Evolutionary conservation across 1,140 invertebrate genomes (phyloP), one percentile per base, ranked within the genome.

Genomic region (Proales similis): DNA sequence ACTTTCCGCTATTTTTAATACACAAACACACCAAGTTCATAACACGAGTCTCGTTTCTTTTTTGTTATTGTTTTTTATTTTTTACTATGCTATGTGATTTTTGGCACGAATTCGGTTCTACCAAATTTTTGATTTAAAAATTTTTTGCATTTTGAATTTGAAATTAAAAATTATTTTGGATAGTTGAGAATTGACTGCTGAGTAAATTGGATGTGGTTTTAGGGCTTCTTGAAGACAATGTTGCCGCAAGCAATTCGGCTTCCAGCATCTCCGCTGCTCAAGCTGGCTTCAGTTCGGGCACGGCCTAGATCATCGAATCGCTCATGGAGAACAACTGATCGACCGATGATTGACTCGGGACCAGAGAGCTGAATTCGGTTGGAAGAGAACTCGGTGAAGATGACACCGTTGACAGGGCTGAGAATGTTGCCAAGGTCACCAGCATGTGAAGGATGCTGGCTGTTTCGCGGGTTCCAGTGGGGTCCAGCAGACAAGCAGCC

Each of bases 341-440:
- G 85, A 6, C 90, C 90, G 65, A 94, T 81, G 67, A 94, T 84
- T 70, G 80, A 89, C 66, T 86, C 76, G 27, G 80, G 74, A 26
- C 90, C 90, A 48, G 77, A 74, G 11, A 93, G 79, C 2, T 83
- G 82, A 64, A 92, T 85, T 3, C 79, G 47, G 24, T 78, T 81
- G 68, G 93, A 89, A 12, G 73, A 78, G 42, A 91, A 85, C 33
- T 84, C 75, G 12, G 94, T 78, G 64, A 81, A 84, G 20, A 87
- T 87, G 9, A 84, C 78, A 6, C 87, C 87, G 72, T 83, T 77
- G 57, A 71, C 76, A 43, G 77, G 78, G 43, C 88, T 86, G 61
- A 80, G 78, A 45, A 95, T 82, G 72, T 95, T 96, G 29, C 91
- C 90, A 36, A 96, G 80, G 72, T 96, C 92, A 19, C 92, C 92